Conservation (phyloP, 1,140 invertebrate genomes). For the Drosophila grimshawi region DNA sequence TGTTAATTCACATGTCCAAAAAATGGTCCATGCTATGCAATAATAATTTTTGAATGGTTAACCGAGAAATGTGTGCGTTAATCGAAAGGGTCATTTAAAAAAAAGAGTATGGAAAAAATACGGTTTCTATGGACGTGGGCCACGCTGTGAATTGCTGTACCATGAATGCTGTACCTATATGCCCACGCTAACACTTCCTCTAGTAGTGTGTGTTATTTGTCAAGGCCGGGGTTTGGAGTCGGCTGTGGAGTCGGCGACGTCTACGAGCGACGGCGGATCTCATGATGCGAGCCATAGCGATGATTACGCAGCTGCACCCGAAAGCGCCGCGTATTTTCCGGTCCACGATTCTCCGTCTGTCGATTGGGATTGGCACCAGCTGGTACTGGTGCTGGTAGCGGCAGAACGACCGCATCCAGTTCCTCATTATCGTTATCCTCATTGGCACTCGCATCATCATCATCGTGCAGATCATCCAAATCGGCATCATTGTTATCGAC, state of each 20-base stretch:
- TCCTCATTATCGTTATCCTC: constrained; percentile 68
- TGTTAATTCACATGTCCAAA: constrained; percentile 15
- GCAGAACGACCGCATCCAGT: constrained; percentile 29
- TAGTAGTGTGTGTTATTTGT: constrained; percentile 15
- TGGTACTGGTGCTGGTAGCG: constrained; percentile 27
- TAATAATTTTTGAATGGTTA: constrained; percentile 6
- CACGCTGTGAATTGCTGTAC: constrained; percentile 28
- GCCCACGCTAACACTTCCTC: constrained; percentile 58
- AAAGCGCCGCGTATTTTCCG: constrained; percentile 69
- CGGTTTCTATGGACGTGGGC: constrained; percentile 57
- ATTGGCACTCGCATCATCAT: constrained; percentile 61
- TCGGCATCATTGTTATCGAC: constrained; percentile 57
- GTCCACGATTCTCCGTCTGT: constrained; percentile 47
- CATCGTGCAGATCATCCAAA: constrained; percentile 59
- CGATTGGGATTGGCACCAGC: constrained; percentile 38
- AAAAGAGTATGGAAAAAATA: constrained; percentile 28
- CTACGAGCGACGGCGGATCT: constrained; percentile 75
- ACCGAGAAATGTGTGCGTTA: constrained; percentile 19
- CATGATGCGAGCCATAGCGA: constrained; percentile 76
- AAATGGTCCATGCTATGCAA: constrained; percentile 7
- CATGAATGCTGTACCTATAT: constrained; percentile 25
- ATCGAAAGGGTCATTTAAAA: constrained; percentile 32
- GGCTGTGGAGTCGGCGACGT: background rate
- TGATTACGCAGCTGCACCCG: constrained; percentile 75
- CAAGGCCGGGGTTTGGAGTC: background rate